Conservation (phyloP, 2,113 vertebrate genomes). For the Pyxicephalus adspersus region DNA sequence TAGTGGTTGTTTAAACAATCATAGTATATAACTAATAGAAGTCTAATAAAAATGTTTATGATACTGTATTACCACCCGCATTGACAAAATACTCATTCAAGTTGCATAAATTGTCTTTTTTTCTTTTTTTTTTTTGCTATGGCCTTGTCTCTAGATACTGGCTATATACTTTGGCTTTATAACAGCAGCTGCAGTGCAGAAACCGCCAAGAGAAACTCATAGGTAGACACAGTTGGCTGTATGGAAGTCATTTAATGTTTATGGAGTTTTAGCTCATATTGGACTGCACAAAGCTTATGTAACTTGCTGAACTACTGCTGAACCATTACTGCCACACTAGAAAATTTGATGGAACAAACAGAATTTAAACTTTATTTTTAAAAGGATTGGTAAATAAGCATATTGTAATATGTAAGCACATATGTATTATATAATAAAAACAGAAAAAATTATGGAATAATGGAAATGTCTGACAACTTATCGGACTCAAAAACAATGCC, state of each 20-base stretch:
- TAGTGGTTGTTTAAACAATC: no score
- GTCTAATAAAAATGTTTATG: no score
- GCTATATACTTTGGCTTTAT: neutral
- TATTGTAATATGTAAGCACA: neutral
- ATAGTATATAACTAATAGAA: no score
- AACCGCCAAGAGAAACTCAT: neutral
- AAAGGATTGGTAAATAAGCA: neutral
- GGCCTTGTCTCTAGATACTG: neutral
- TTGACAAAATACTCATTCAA: no score
- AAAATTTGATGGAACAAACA: neutral
- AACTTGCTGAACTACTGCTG: neutral
- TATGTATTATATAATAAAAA: neutral
- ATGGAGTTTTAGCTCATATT: neutral
- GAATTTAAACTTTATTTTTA: neutral
- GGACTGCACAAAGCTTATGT: neutral
- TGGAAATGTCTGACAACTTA: no score
- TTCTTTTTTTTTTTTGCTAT: no score
- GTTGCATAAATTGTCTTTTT: no score
- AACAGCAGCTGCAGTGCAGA: neutral
- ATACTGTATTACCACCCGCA: no score
- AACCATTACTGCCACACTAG: neutral
- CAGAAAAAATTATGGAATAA: neutral
- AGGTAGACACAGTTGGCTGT: neutral
- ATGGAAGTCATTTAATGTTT: slow-evolving; percentile 1
- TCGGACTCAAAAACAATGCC: no score